Evolutionary conservation across 2,113 vertebrate genomes (phyloP).

Genomic region (Ammospiza caudacuta): DNA sequence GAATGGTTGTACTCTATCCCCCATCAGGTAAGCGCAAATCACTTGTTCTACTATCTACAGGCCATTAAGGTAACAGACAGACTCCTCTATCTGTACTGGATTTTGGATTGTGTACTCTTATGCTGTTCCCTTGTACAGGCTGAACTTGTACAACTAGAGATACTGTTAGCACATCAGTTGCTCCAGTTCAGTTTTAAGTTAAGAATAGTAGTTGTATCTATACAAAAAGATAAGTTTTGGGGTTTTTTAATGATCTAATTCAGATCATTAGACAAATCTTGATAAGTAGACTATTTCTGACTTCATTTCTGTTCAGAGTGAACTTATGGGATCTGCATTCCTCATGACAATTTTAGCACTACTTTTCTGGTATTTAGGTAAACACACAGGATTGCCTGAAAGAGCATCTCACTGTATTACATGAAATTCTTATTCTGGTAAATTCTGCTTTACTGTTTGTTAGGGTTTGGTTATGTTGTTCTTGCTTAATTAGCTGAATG

Average conservation of each 20-base stretch:
- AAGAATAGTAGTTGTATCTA: background rate
- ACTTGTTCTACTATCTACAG: background rate
- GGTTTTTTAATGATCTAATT: background rate
- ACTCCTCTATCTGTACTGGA: background rate
- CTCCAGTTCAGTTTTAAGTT: background rate
- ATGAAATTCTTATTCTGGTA: background rate
- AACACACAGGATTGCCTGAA: background rate
- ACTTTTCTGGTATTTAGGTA: background rate
- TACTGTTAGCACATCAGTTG: background rate
- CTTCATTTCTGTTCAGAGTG: background rate
- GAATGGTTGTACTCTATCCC: background rate
- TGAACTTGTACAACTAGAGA: background rate
- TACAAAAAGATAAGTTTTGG: background rate
- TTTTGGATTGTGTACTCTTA: background rate
- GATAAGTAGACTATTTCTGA: background rate
- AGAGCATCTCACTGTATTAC: background rate
- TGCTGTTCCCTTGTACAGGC: background rate
- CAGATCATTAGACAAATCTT: background rate
- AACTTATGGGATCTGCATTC: background rate
- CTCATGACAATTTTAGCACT: background rate
- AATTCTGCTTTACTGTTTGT: background rate
- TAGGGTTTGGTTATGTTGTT: background rate
- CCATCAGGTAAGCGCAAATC: background rate
- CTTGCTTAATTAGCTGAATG: background rate
- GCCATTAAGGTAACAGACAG: background rate